A percentile compares a stretch with the other conserved stretches of the same genome.
Conservation (phyloP, 2,113 vertebrate species). For the Tilapia sparmanii region DNA sequence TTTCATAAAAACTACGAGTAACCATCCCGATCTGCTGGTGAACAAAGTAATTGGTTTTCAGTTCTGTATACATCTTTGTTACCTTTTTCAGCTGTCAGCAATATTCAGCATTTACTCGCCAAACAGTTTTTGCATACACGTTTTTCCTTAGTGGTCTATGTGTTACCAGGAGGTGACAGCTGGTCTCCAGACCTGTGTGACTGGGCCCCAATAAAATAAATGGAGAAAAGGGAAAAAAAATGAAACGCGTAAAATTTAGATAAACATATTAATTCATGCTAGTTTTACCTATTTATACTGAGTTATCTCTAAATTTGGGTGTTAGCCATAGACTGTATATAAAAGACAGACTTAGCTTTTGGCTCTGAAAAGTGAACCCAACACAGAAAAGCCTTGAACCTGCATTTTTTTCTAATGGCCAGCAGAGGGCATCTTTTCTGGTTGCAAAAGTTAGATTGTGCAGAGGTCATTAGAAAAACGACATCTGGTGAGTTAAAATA, state of each 20-base stretch:
- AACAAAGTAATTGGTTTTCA: background rate
- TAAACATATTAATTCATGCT: background rate
- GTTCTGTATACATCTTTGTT: background rate
- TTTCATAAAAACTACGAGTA: background rate
- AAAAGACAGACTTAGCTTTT: background rate
- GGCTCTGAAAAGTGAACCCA: background rate
- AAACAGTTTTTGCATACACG: fast-evolving
- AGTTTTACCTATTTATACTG: background rate
- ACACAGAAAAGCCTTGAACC: background rate
- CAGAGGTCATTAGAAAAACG: background rate
- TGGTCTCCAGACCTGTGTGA: background rate
- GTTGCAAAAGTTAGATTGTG: background rate
- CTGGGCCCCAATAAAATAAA: background rate
- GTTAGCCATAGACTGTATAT: background rate
- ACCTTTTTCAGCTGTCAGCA: background rate
- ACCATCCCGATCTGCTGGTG: background rate
- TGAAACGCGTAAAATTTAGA: fast-evolving
- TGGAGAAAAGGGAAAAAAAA: fast-evolving
- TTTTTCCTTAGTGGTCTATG: background rate
- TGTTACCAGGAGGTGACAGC: background rate
- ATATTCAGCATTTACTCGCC: background rate
- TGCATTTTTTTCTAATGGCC: background rate
- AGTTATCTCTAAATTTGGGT: background rate
- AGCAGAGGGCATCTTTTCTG: background rate
- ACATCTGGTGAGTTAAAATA: background rate